Evolutionary conservation across 2,888 invertebrate species (phyloP).

Genomic region (Diploptera punctata): DNA sequence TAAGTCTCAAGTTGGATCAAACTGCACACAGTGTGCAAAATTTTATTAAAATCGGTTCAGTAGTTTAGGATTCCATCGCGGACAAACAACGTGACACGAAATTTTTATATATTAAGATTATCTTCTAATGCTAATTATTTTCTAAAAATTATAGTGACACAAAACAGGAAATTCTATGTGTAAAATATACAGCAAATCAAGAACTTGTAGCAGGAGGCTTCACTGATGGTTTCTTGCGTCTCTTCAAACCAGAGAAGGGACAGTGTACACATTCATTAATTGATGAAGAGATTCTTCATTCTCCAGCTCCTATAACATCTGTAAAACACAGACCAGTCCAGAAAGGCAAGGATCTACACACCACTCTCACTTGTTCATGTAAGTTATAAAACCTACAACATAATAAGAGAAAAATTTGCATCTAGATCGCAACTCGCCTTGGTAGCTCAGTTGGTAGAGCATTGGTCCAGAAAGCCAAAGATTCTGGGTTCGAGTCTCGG

Average conservation of each 20-base stretch:
- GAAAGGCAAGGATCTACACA: conserved; percentile 64
- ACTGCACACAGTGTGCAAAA: too few species aligned
- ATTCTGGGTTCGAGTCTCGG: too few species aligned
- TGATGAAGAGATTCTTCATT: conserved; percentile 62
- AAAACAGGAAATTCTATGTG: conserved; percentile 62
- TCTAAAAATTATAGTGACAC: conserved; percentile 59
- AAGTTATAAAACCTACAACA: conserved; percentile 51
- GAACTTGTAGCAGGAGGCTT: conserved; percentile 66
- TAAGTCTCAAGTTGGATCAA: too few species aligned
- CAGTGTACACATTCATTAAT: conserved; percentile 58
- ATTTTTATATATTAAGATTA: too few species aligned
- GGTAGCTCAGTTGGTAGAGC: too few species aligned
- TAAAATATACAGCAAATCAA: conserved; percentile 67
- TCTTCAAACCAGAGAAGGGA: conserved; percentile 61
- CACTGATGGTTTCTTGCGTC: conserved; percentile 63
- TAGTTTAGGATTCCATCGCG: too few species aligned
- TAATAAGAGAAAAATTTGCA: too few species aligned
- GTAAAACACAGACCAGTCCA: conserved; percentile 67
- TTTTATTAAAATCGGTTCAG: too few species aligned
- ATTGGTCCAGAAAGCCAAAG: too few species aligned
- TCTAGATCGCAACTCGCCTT: too few species aligned
- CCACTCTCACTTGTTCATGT: conserved; percentile 66
- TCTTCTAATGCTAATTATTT: too few species aligned
- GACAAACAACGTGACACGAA: too few species aligned
- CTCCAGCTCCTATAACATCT: conserved; percentile 64